Conservation (phyloP, 1,140 invertebrate genomes). For the Brachionus asplanchnoidis region DNA sequence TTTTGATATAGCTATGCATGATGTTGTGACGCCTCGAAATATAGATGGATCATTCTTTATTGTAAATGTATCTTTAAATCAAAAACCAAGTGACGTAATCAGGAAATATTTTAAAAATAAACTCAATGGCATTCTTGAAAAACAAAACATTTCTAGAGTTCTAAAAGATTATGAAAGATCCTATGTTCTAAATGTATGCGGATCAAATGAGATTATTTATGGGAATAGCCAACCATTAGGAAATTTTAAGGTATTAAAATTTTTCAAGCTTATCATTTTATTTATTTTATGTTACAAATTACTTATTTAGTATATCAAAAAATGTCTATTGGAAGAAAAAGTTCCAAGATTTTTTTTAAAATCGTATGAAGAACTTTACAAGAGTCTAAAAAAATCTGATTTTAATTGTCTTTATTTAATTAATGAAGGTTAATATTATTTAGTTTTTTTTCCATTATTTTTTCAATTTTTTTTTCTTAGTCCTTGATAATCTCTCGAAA, state of each 20-base stretch:
- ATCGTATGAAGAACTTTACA: too few species aligned
- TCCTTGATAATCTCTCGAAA: background rate
- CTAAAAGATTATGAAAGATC: background rate
- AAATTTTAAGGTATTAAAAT: constrained; percentile 48
- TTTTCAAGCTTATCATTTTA: constrained; percentile 46
- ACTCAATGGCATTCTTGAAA: background rate
- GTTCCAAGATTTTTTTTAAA: too few species aligned
- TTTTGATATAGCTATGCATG: background rate
- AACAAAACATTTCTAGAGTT: background rate
- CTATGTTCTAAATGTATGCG: constrained; percentile 12
- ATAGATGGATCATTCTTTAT: background rate
- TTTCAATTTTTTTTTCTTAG: background rate
- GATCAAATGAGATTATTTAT: background rate
- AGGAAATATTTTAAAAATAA: too few species aligned
- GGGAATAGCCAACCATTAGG: background rate
- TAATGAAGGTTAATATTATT: background rate
- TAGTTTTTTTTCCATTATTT: background rate
- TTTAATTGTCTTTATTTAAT: background rate
- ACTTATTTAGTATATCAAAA: too few species aligned
- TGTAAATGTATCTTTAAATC: background rate
- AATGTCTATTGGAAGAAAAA: too few species aligned
- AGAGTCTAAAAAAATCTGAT: too few species aligned
- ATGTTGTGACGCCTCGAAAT: too few species aligned
- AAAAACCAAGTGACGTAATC: background rate
- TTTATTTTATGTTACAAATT: too few species aligned